Percentiles rank a stretch among this genome's conserved stretches.
Conservation (phyloP, 2,113 vertebrate species). For the Perca fluviatilis region DNA sequence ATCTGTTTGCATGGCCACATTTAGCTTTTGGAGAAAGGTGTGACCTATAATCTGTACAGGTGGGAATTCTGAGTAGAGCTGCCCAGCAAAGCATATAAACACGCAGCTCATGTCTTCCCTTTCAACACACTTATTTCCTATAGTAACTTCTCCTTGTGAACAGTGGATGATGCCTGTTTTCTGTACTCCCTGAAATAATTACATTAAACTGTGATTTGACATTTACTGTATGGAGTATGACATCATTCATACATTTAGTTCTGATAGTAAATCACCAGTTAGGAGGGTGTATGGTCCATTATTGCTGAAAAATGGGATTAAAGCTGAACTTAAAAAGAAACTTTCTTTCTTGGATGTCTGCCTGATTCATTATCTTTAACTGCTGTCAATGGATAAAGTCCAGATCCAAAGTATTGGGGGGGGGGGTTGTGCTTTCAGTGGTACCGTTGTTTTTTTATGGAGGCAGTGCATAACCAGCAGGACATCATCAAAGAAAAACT, state of each 20-base stretch:
- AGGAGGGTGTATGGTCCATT: not conserved
- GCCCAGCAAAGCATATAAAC: slow-evolving; percentile 13
- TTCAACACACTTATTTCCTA: slow-evolving; percentile 6
- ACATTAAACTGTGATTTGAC: slow-evolving; percentile 46
- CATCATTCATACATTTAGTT: slow-evolving; percentile 22
- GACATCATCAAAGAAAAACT: not conserved
- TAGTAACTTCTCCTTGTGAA: not conserved
- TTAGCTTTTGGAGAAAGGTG: slow-evolving; percentile 37
- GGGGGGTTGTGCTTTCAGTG: not conserved
- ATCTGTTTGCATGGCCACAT: slow-evolving; percentile 37
- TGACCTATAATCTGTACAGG: slow-evolving; percentile 33
- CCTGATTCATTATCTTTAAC: not conserved
- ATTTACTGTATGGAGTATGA: slow-evolving; percentile 26
- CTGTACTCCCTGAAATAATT: slow-evolving; percentile 11
- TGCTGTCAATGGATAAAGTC: not conserved
- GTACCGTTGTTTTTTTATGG: slow-evolving; percentile 17
- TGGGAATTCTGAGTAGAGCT: slow-evolving; percentile 23
- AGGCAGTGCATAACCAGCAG: not conserved
- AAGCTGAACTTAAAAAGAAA: slow-evolving; percentile 22
- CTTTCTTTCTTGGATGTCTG: slow-evolving; percentile 16
- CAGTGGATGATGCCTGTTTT: slow-evolving; percentile 22
- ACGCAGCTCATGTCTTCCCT: not conserved
- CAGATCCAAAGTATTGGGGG: slow-evolving; percentile 18
- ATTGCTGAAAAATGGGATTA: slow-evolving; percentile 30
- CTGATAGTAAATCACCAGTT: slow-evolving; percentile 15